phyloP scores from a whole-genome alignment of 2,888 invertebrate species.

The Metallyticus violacea region DNA sequence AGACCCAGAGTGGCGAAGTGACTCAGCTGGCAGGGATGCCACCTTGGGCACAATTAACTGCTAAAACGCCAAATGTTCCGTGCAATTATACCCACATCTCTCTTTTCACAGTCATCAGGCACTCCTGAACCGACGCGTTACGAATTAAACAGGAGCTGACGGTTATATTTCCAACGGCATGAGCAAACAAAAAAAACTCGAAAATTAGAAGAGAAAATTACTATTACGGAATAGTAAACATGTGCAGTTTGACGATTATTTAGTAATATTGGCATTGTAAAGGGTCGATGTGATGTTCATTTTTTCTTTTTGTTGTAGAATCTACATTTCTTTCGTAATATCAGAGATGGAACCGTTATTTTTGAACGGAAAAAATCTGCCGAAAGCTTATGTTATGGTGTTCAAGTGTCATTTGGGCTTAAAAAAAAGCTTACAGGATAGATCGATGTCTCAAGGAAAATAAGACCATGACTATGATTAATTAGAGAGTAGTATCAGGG shows the following conservation, averaged over 20 bases:
- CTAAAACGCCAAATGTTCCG: neutral
- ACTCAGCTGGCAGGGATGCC: neutral
- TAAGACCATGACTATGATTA: no score
- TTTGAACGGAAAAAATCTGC: no score
- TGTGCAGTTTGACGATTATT: neutral
- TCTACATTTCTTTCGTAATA: no score
- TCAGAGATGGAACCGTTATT: no score
- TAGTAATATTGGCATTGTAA: neutral
- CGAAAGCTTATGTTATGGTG: no score
- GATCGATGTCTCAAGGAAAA: no score
- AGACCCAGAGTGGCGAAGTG: neutral
- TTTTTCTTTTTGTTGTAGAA: neutral
- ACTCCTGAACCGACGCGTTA: neutral
- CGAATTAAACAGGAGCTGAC: neutral
- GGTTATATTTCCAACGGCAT: no score
- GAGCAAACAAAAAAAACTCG: neutral
- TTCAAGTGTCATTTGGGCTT: no score
- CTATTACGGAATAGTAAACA: neutral
- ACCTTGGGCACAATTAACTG: neutral
- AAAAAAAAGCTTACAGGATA: no score
- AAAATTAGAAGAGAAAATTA: neutral
- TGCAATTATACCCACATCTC: neutral
- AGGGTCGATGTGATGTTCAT: neutral
- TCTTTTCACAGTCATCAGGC: neutral
- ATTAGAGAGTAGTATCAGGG: no score